Base-by-base conservation (phyloP, 1,140 invertebrate species). In the Callitettix versicolor region DNA sequence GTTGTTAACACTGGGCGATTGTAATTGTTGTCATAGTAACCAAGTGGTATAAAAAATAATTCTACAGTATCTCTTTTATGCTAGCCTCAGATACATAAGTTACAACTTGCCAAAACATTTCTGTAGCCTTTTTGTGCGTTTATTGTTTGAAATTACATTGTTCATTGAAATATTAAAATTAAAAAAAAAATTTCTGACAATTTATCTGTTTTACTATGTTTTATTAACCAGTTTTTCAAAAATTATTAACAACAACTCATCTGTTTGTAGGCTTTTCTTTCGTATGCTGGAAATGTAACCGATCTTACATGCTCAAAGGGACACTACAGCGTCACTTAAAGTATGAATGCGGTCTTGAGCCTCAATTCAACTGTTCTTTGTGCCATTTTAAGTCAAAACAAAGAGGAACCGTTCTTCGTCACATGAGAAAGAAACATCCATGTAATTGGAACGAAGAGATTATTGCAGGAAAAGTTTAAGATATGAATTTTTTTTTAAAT, bases 221-320 rank as follows among this genome's bases (percentile, higher is more conserved):
- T n/a, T n/a, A n/a, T n/a, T n/a, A n/a, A n/a, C n/a, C n/a, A n/a
- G n/a, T n/a, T n/a, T n/a, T n/a, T 30, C 26, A 30, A 3, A 30
- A 30, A 30, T 30, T 9, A 30, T 30, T 30, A 30, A 30, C 22
- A 44, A 44, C 42, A 15, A 7, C 21, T 3, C 24, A 49, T 49
- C 3, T 49, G 46, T 49, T 30, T 49, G 5, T 18, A 30, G 46
- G 42, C 3, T 30, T 30, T 21, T 3, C 6, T 15, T 52, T 57
- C 15, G 14, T 12, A 1, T 63, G 61, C 36, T 57, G 53, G 18
- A 58, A 61, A 3, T 53, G 52, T 43, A 21, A 21, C 14, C 20
- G 56, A 20, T 20, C 22, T 12, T 57, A 57, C 26, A 9, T 12
- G 42, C 24, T 18, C 22, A 51, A 57, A 38, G 41, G 44, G 1